phyloP scores from a whole-genome alignment of 2,888 invertebrate genomes.

The Mayetiola destructor region DNA sequence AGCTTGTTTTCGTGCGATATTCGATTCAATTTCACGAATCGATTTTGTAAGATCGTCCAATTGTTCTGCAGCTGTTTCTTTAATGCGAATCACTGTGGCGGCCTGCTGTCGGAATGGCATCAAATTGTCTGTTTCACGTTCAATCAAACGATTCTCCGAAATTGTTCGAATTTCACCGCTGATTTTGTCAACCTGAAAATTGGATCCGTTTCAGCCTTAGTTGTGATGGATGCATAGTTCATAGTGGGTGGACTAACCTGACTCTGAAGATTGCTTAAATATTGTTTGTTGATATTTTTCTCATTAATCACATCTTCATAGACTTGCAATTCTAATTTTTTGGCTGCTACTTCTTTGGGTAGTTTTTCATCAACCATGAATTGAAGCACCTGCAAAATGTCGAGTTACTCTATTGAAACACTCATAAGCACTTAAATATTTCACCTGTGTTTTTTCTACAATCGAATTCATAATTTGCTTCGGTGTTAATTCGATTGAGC shows the following conservation, averaged over 20 bases:
- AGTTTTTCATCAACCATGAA: slow-evolving; percentile 67
- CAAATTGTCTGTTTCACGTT: slow-evolving; percentile 53
- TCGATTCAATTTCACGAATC: slow-evolving; percentile 44
- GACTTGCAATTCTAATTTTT: slow-evolving; percentile 51
- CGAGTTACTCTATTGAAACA: not conserved
- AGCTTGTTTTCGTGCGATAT: slow-evolving; percentile 42
- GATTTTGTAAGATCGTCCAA: slow-evolving; percentile 51
- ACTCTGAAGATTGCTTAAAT: slow-evolving; percentile 46
- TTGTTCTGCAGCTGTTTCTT: slow-evolving; percentile 55
- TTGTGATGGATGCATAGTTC: not conserved
- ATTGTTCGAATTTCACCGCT: slow-evolving; percentile 53
- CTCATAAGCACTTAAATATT: not conserved
- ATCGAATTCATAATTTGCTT: slow-evolving; percentile 20
- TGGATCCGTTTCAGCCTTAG: slow-evolving; percentile 14
- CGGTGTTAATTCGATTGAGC: slow-evolving; percentile 20
- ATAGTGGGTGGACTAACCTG: slow-evolving; percentile 45
- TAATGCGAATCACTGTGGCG: slow-evolving; percentile 62
- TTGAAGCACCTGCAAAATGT: slow-evolving; percentile 39
- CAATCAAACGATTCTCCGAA: slow-evolving; percentile 53
- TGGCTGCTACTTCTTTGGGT: slow-evolving; percentile 51
- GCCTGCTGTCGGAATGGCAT: slow-evolving; percentile 78
- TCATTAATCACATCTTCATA: slow-evolving; percentile 52
- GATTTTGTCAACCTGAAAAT: slow-evolving; percentile 36
- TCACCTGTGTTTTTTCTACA: slow-evolving; percentile 20
- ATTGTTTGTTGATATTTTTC: slow-evolving; percentile 48